These are phyloP conservation scores for Drymodes brunneopygia DNA, from an alignment of 2,113 vertebrate genomes.

Conservation along the genomic window DNA sequence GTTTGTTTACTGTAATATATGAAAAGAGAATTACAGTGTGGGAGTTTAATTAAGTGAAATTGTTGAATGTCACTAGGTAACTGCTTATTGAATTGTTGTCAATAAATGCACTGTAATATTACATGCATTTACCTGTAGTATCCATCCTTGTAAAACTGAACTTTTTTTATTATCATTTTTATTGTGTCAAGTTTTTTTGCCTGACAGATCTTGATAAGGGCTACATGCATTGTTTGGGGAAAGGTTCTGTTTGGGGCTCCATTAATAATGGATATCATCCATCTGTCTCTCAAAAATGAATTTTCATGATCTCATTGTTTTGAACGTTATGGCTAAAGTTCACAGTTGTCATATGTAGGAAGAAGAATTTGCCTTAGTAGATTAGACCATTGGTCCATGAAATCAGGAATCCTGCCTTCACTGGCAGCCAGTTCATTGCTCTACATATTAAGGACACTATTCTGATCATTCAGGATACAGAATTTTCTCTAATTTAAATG, in stretches of 20 bases:
- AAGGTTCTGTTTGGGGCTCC: constrained; percentile 34
- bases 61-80: not conserved
- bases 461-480: not conserved
- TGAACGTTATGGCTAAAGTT: constrained; percentile 36
- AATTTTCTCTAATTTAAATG: constrained; percentile 51
- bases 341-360: constrained; percentile 46
- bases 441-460: constrained; percentile 7
- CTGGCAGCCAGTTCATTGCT: not conserved
- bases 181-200: constrained; percentile 4
- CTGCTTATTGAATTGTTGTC: not conserved
- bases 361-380: constrained; percentile 54
- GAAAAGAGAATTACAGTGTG: not conserved
- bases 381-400: constrained; percentile 60
- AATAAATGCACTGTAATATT: not conserved
- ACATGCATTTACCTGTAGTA: constrained; percentile 1
- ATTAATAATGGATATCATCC: constrained; percentile 71
- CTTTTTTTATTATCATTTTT: not conserved
- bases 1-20: not conserved
- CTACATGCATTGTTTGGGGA: constrained; percentile 35
- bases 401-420: constrained; percentile 40
- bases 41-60: not conserved
- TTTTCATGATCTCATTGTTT: constrained; percentile 68
- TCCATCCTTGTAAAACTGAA: not conserved
- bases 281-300: constrained; percentile 67
- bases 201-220: constrained; percentile 48